These are phyloP conservation scores for Tonatia bakeri DNA, from an alignment of 2,113 vertebrate species.

Conservation along the genomic window DNA sequence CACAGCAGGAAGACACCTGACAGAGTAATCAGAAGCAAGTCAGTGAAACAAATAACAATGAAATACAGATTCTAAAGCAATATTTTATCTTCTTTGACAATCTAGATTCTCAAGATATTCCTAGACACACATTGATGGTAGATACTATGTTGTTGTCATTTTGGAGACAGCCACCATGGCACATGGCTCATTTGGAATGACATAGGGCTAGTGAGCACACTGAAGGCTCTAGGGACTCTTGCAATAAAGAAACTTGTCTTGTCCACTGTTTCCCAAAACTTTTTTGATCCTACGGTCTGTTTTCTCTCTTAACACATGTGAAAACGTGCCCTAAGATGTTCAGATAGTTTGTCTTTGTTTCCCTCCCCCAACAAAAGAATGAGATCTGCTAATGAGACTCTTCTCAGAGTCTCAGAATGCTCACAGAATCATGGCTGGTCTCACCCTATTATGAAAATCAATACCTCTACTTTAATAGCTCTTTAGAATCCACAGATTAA, in stretches of 20 bases:
- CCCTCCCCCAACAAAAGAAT: background rate
- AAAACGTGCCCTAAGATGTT: background rate
- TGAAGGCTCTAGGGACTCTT: background rate
- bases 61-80: background rate
- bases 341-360: background rate
- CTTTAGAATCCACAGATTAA: background rate
- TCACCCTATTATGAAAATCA: background rate
- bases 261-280: background rate
- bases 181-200: background rate
- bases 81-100: background rate
- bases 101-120: background rate
- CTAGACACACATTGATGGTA: background rate
- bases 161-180: background rate
- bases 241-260: background rate
- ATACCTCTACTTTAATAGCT: background rate
- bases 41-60: background rate
- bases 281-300: background rate
- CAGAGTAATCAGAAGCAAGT: background rate
- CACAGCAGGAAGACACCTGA: background rate
- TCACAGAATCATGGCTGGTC: background rate
- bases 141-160: background rate
- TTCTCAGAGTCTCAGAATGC: no score
- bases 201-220: rapidly evolving
- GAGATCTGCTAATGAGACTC: background rate
- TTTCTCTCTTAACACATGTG: background rate